Percentiles rank a stretch among this genome's conserved stretches.
Evolutionary conservation across 92 coral and sea anemone genomes (phyloP).

Genomic region (Palythoa grandiflora): DNA sequence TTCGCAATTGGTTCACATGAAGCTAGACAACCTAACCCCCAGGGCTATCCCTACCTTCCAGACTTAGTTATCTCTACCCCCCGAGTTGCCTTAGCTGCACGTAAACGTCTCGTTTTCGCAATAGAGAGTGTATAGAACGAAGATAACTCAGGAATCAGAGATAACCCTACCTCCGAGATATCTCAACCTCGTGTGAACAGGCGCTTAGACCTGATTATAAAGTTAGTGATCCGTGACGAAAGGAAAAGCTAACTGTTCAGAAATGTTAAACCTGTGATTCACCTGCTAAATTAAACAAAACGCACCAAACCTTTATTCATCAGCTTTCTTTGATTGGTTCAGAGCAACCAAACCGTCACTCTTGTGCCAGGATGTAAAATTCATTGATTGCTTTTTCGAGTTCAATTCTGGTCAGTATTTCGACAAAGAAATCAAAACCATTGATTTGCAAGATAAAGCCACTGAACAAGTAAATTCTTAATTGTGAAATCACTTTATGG

Average conservation of each 20-base stretch:
- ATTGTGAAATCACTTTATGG: background rate
- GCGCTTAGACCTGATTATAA: background rate
- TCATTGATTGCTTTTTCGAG: conserved; percentile 22
- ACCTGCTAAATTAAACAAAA: conserved; percentile 31
- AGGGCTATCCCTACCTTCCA: no score
- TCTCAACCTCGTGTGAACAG: no score
- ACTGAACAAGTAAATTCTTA: conserved; percentile 9
- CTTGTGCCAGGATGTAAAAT: conserved; percentile 38
- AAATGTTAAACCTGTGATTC: conserved; percentile 27
- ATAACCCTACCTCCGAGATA: no score
- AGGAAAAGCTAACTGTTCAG: conserved; percentile 1
- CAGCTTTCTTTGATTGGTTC: conserved; percentile 24
- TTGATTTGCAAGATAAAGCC: conserved; percentile 13
- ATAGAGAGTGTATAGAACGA: no score
- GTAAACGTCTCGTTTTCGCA: no score
- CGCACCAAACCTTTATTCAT: background rate
- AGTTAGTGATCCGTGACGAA: conserved; percentile 5
- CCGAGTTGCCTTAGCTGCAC: no score
- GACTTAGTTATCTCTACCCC: no score
- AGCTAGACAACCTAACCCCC: no score
- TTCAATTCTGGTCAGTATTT: background rate
- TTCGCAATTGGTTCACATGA: no score
- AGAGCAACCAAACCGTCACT: background rate
- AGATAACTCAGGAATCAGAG: no score
- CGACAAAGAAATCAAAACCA: conserved; percentile 30